These are phyloP conservation scores for Muschampia plurimacula DNA, from an alignment of 2,888 invertebrate species.

Conservation along the genomic window DNA sequence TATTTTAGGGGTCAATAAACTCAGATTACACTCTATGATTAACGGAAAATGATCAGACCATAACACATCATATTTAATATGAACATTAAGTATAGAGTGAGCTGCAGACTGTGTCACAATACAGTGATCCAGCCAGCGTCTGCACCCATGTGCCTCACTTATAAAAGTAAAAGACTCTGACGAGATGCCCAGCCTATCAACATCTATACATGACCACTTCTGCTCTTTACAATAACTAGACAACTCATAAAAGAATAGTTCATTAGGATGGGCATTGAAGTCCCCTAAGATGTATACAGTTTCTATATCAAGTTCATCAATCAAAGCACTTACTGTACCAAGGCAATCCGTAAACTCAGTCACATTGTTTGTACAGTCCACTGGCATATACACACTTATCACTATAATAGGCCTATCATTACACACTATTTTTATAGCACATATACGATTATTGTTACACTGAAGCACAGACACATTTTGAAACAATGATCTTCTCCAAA, in stretches of 20 bases:
- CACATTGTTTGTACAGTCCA: not conserved
- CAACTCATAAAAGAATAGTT: not conserved
- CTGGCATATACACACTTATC: not conserved
- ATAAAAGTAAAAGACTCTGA: not conserved
- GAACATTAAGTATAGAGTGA: not conserved
- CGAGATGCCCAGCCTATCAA: not conserved
- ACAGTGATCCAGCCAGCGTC: conserved; percentile 41
- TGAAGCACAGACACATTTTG: not conserved
- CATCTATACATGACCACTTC: not conserved
- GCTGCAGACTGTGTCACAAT: conserved; percentile 26
- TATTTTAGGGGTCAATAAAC: not conserved
- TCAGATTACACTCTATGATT: not conserved
- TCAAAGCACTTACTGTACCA: not conserved
- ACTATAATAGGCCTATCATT: not conserved
- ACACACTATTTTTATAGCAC: not conserved
- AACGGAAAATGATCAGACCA: not conserved
- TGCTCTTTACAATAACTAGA: not conserved
- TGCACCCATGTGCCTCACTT: conserved; percentile 38
- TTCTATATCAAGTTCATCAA: conserved; percentile 10
- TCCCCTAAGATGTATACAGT: not conserved
- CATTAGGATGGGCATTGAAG: not conserved
- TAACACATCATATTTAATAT: not conserved
- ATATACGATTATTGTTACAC: not conserved
- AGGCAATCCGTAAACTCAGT: not conserved
- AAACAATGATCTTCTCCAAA: not conserved